Evolutionary conservation across 2,888 invertebrate genomes (phyloP), one percentile per base, ranked within the genome.

Genomic region (Agriopis marginaria): DNA sequence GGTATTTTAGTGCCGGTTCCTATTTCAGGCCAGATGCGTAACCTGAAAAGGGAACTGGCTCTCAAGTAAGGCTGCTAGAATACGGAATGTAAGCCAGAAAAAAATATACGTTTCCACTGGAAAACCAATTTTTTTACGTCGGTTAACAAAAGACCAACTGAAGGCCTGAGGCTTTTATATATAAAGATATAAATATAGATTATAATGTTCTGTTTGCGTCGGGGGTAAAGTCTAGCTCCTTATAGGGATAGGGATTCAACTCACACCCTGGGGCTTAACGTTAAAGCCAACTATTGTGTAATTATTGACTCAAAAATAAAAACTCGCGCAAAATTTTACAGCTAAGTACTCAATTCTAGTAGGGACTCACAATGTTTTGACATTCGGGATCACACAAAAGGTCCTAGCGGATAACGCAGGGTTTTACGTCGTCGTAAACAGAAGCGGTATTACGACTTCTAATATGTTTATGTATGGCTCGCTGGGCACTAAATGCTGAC

Each of bases 351-450:
- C 51, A 50, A 42, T n/a, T 39, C 14, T 14, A 63, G 54, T 55
- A 50, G 50, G 50, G 14, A 45, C 40, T 60, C 56, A 68, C 70
- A 74, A 70, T 75, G 73, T 71, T 72, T 66, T 74, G 76, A 68
- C 72, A 74, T 75, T 67, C 67, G 65, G 69, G 68, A 67, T 55
- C 64, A 66, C 67, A 72, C 73, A 70, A 74, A 74, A 65, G 74
- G 74, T 68, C 69, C 51, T 59, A 71, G 8, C 61, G 71, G 71
- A 68, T 76, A 76, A 70, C 70, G 71, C 66, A 67, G 66, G 72
- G 70, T 70, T 77, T 76, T 77, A 75, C 65, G 74, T 60, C 51
- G 61, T 74, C 77, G 74, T 77, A 75, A 77, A 77, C 73, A 68
- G 70, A 68, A 72, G 66, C 59, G 70, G 66, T 64, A 71, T 76